phyloP scores from a whole-genome alignment of 2,797 vertebrate genomes.

The Anableps anableps region DNA sequence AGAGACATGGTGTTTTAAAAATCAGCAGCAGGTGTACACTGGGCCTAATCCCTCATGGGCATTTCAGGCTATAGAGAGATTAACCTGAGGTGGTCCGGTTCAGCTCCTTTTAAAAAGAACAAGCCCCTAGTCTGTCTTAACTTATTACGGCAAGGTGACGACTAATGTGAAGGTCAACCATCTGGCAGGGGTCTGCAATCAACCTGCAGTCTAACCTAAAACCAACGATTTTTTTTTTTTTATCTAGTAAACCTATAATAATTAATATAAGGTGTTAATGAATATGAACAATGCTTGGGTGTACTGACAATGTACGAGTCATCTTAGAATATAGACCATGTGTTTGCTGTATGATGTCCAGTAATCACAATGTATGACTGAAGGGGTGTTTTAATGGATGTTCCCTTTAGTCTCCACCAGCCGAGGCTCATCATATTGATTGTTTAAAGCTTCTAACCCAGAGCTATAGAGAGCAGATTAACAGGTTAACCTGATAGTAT shows the following conservation, averaged over 20 bases:
- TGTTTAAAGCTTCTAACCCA: conserved; percentile 65
- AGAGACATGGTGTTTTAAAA: conserved; percentile 60
- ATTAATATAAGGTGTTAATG: not conserved
- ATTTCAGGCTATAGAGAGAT: conserved; percentile 75
- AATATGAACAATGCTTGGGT: not conserved
- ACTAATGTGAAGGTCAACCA: conserved; percentile 57
- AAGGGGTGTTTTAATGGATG: conserved; percentile 42
- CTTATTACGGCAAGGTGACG: conserved; percentile 54
- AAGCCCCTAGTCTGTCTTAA: conserved; percentile 52
- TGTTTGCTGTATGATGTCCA: conserved; percentile 1
- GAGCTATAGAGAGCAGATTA: conserved; percentile 72
- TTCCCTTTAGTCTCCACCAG: conserved; percentile 37
- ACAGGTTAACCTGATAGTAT: conserved; percentile 69
- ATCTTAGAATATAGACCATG: not conserved
- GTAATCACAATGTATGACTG: conserved; percentile 31
- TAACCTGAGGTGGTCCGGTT: conserved; percentile 81
- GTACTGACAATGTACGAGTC: not conserved
- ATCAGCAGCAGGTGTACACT: conserved; percentile 71
- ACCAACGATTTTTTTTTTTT: conserved; percentile 28
- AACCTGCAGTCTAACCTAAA: conserved; percentile 33
- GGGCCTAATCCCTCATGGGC: conserved; percentile 73
- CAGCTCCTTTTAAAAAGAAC: conserved; percentile 47
- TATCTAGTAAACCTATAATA: conserved; percentile 4
- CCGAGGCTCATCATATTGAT: conserved; percentile 72
- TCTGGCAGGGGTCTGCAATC: conserved; percentile 43